phyloP scores from a whole-genome alignment of 2,888 invertebrate species.

The Adela reaumurella region DNA sequence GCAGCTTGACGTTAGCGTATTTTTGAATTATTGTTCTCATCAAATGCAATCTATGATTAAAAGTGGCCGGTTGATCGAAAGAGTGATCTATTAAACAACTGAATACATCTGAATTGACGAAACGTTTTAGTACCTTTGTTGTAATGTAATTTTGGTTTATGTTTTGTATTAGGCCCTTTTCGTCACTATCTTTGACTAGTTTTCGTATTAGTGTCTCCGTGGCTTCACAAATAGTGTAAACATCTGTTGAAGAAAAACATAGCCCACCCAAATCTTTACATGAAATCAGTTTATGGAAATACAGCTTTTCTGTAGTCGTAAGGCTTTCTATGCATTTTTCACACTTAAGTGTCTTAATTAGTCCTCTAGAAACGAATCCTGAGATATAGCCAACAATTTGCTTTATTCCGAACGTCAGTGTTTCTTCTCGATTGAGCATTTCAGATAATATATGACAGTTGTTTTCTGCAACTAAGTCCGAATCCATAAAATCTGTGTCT shows the following conservation, averaged over 20 bases:
- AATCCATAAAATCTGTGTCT: neutral
- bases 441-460: no score
- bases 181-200: neutral
- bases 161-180: neutral
- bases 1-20: constrained; percentile 10
- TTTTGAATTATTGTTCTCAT: constrained; percentile 11
- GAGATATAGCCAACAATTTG: constrained; percentile 5
- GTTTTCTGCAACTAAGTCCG: neutral
- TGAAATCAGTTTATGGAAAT: constrained; percentile 8
- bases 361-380: constrained; percentile 1
- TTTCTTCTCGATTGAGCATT: neutral
- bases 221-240: constrained; percentile 10
- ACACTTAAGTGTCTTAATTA: constrained; percentile 3
- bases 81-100: constrained; percentile 1
- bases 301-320: constrained; percentile 7
- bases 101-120: neutral
- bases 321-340: constrained; percentile 6
- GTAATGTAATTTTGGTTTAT: neutral
- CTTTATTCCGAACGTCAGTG: neutral
- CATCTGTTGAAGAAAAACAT: constrained; percentile 10
- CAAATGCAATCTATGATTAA: constrained; percentile 9
- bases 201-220: constrained; percentile 1
- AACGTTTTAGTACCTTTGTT: no score
- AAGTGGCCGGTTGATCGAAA: constrained; percentile 4
- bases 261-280: constrained; percentile 12